Evolutionary conservation across 1,140 invertebrate genomes (phyloP).

Genomic region (Ylistrum balloti): DNA sequence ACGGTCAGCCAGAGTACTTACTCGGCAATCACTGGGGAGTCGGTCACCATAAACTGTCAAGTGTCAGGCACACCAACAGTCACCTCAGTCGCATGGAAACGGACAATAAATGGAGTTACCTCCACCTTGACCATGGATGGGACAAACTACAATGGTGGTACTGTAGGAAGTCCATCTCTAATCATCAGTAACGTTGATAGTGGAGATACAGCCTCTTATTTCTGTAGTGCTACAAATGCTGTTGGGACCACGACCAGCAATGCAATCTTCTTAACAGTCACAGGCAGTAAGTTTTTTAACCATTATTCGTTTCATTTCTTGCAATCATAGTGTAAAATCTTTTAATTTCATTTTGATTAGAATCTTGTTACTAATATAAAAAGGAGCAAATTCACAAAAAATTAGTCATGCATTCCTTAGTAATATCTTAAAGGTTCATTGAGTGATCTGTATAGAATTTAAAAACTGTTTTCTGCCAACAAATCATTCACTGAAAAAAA

Average conservation of each 20-base stretch:
- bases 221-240: constrained; percentile 40
- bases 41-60: constrained; percentile 55
- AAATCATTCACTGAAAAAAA: too few species aligned
- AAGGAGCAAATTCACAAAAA: too few species aligned
- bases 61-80: constrained; percentile 44
- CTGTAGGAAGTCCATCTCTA: neutral
- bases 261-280: neutral
- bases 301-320: too few species aligned
- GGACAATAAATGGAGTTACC: constrained; percentile 33
- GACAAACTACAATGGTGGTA: constrained; percentile 47
- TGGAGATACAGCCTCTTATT: constrained; percentile 41
- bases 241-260: constrained; percentile 7
- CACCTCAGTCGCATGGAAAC: constrained; percentile 45
- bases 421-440: too few species aligned
- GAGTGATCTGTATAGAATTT: too few species aligned
- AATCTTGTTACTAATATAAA: too few species aligned
- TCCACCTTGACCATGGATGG: constrained; percentile 10
- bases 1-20: constrained; percentile 45
- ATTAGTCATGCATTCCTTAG: too few species aligned
- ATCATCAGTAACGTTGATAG: constrained; percentile 45
- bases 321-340: too few species aligned
- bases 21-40: neutral
- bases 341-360: too few species aligned
- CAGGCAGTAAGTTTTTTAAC: constrained; percentile 10
- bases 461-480: too few species aligned